Conservation (phyloP, 1,140 invertebrate genomes). For the Drosophila pruinosa region DNA sequence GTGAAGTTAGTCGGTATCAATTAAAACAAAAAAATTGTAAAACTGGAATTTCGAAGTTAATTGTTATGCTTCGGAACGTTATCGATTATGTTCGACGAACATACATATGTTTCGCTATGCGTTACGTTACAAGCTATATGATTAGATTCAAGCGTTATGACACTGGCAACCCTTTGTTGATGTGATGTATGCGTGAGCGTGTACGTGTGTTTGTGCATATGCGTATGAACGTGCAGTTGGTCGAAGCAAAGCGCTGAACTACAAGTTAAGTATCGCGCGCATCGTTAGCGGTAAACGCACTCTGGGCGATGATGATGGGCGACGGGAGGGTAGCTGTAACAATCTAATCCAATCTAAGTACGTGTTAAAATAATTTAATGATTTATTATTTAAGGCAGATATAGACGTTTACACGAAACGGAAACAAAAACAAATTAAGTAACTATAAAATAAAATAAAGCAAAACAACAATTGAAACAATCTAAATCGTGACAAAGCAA, state of each 20-base stretch:
- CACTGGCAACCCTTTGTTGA: not conserved
- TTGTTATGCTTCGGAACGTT: conserved; percentile 12
- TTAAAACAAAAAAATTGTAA: not conserved
- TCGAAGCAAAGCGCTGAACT: conserved; percentile 66
- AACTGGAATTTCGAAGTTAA: conserved; percentile 14
- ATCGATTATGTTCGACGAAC: conserved; percentile 1
- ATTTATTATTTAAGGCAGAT: conserved; percentile 74
- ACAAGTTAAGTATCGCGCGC: conserved; percentile 58
- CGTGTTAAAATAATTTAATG: conserved; percentile 80
- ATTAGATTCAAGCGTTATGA: no score
- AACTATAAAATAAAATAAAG: conserved; percentile 33
- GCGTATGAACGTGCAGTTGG: conserved; percentile 19
- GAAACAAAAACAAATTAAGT: conserved; percentile 47
- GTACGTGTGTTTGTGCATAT: not conserved
- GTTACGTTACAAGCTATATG: conserved; percentile 9
- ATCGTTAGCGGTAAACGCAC: conserved; percentile 40
- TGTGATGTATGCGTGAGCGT: not conserved
- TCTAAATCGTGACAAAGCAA: conserved; percentile 64
- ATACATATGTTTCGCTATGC: not conserved
- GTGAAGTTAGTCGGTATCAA: conserved; percentile 5
- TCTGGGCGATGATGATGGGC: conserved; percentile 48
- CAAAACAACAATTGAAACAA: conserved; percentile 37
- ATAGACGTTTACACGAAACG: conserved; percentile 66
- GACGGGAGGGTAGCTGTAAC: conserved; percentile 76
- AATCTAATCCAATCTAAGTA: conserved; percentile 81